Conservation (phyloP, 1,140 invertebrate species). For the Vanessa atalanta region DNA sequence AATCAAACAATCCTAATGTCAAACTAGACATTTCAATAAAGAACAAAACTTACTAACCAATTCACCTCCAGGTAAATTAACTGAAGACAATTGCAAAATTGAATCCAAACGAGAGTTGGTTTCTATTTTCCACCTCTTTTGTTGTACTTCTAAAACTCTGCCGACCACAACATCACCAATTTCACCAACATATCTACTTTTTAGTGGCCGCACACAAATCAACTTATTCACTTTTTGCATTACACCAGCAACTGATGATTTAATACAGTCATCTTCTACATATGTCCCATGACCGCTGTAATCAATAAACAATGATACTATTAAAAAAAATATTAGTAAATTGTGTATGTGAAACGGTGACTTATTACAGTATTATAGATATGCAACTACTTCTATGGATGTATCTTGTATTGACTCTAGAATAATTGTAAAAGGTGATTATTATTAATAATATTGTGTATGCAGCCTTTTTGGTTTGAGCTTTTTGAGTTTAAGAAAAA, state of each 20-base stretch:
- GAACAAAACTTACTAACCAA: conserved; percentile 83
- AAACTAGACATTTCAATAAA: background rate
- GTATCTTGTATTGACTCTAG: no score
- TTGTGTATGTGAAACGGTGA: no score
- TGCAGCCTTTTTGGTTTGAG: no score
- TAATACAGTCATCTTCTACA: conserved; percentile 88
- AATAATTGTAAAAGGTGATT: no score
- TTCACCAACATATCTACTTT: conserved; percentile 95
- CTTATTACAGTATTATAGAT: no score
- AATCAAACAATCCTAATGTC: no score
- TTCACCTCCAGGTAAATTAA: conserved; percentile 98
- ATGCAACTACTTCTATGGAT: no score
- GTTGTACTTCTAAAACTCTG: conserved; percentile 94
- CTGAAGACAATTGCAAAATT: conserved; percentile 92
- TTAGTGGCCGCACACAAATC: conserved; percentile 93
- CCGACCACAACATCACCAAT: conserved; percentile 99
- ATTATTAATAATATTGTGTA: no score
- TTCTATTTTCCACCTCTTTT: conserved; percentile 97
- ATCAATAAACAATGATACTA: background rate
- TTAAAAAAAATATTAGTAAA: no score
- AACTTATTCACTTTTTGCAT: conserved; percentile 97
- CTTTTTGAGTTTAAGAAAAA: no score
- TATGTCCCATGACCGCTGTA: conserved; percentile 98
- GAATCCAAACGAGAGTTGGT: conserved; percentile 95
- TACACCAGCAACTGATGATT: conserved; percentile 96